Base-by-base conservation (phyloP, 2,888 invertebrate genomes). In the Axea sp. region DNA sequence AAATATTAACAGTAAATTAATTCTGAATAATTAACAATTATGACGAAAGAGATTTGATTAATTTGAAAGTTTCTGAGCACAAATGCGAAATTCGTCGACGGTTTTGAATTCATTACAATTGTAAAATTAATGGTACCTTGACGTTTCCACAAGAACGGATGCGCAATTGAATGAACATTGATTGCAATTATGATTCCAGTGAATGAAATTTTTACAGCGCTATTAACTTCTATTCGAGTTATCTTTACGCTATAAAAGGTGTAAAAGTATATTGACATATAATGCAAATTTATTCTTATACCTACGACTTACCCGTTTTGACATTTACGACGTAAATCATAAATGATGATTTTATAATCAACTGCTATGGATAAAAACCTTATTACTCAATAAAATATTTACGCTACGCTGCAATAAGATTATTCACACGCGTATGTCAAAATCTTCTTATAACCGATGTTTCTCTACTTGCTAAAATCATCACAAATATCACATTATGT, bases 61-160 rank as follows among this genome's bases (percentile, higher is more conserved):
- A n/a, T n/a, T n/a, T n/a, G n/a, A n/a, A n/a, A n/a, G n/a, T n/a
- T n/a, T n/a, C n/a, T n/a, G n/a, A n/a, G n/a, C n/a, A n/a, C n/a
- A n/a, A n/a, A n/a, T 57, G 57, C 75, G 81, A 82, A 82, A 82
- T 82, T 81, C 82, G 68, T 78, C 82, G 81, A 83, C 82, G 83
- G 83, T 80, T 78, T 78, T 68, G 69, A 74, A 72, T 59, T 49
- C 28, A 53, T 14, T 37, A 60, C 60, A 60, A 47, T 47, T 28
- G 35, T 60, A 45, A 35, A 59, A 8, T 4, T 37, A 35, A n/a
- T n/a, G n/a, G n/a, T n/a, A n/a, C n/a, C n/a, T n/a, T 41, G 41
- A 14, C 55, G 14, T 57, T 57, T 14, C 31, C 22, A 41, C 0
- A 5, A 9, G 3, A 19, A 41, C 15, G 3, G 14, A 9, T 14